phyloP scores from a whole-genome alignment of 2,797 vertebrate species.

The Miichthys miiuy region DNA sequence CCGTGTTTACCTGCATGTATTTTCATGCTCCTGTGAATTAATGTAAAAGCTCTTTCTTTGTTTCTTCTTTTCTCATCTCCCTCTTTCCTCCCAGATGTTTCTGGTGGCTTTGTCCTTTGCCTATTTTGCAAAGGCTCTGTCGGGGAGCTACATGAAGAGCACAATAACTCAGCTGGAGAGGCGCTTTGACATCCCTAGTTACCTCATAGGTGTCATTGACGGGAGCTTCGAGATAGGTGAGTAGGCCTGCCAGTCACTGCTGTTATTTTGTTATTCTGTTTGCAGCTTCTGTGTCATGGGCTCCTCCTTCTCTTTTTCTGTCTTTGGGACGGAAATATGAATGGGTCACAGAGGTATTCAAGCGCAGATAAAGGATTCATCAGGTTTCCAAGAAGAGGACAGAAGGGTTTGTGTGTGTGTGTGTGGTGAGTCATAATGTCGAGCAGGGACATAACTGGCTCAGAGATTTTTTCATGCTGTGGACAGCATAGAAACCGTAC shows the following conservation, averaged over 20 bases:
- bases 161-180: constrained; percentile 94
- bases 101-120: constrained; percentile 87
- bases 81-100: constrained; percentile 84
- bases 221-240: constrained; percentile 95
- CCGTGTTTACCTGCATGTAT: not conserved
- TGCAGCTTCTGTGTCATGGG: constrained; percentile 36
- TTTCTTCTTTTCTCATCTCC: constrained; percentile 33
- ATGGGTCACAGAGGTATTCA: constrained; percentile 70
- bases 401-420: constrained; percentile 34
- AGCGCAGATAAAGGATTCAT: constrained; percentile 70
- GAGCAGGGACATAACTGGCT: constrained; percentile 56
- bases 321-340: constrained; percentile 64
- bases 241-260: constrained; percentile 62
- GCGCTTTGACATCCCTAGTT: constrained; percentile 91
- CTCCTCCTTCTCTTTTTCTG: constrained; percentile 37
- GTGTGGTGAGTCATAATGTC: constrained; percentile 60
- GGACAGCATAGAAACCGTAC: constrained; percentile 17
- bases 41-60: constrained; percentile 25
- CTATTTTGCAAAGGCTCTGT: constrained; percentile 88
- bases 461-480: constrained; percentile 17
- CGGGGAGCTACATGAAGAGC: constrained; percentile 90
- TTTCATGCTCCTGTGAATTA: constrained; percentile 1
- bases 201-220: constrained; percentile 89
- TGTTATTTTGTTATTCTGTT: constrained; percentile 62
- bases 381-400: constrained; percentile 52